Conservation (phyloP, 2,797 vertebrate genomes). For the Schizopygopsis pylzovi region DNA sequence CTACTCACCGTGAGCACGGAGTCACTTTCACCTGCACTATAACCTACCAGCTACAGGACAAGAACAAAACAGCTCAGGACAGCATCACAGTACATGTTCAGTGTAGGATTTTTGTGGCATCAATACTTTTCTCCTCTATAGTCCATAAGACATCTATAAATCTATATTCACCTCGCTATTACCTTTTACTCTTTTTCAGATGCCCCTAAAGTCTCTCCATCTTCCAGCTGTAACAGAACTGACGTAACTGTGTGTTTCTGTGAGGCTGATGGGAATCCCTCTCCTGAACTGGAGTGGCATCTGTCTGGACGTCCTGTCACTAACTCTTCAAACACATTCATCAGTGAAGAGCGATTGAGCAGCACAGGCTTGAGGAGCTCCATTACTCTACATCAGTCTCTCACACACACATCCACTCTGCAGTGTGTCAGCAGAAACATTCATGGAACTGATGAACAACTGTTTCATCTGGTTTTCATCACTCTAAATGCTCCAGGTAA, state of each 20-base stretch:
- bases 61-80: not conserved
- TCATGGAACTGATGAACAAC: not conserved
- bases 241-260: not conserved
- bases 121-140: no score
- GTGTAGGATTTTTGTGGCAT: not conserved
- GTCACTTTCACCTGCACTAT: not conserved
- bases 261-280: not conserved
- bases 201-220: not conserved
- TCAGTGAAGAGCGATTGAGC: not conserved
- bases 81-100: not conserved
- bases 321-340: conserved; percentile 1
- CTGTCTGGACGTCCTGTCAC: not conserved
- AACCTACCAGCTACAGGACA: conserved; percentile 37
- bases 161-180: no score
- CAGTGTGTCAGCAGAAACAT: not conserved
- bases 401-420: not conserved
- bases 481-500: not conserved
- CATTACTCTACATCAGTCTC: no score
- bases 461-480: conserved; percentile 11
- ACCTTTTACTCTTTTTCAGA: no score
- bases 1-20: conserved; percentile 23
- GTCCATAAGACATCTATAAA: no score
- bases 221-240: conserved; percentile 1
- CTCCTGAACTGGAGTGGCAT: conserved; percentile 11
- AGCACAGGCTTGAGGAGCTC: not conserved